Percentiles rank a stretch among this genome's conserved stretches.
Conservation (phyloP, 64 coral and sea anemone genomes). For the Dendrophyllia cribrosa region DNA sequence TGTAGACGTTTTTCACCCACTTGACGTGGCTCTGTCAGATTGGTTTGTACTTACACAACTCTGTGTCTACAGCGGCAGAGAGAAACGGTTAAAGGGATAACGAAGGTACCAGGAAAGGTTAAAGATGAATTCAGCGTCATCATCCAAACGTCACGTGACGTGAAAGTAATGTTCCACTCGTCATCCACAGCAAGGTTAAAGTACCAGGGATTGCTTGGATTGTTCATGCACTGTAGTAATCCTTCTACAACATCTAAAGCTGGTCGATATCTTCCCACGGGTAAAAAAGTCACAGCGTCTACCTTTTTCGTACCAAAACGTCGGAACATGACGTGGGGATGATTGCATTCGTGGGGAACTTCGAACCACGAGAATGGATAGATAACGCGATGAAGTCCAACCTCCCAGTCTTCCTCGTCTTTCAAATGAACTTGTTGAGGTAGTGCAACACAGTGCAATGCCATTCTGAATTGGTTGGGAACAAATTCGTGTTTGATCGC, state of each 20-base stretch:
- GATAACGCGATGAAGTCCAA: background rate
- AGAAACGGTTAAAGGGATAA: background rate
- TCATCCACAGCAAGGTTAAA: background rate
- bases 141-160: background rate
- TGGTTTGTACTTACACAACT: background rate
- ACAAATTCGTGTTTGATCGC: background rate
- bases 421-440: background rate
- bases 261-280: background rate
- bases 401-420: background rate
- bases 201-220: background rate
- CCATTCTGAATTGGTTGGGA: background rate
- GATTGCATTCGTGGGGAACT: background rate
- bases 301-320: background rate
- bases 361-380: background rate
- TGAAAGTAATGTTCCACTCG: background rate
- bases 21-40: background rate
- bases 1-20: background rate
- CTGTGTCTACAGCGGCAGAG: constrained; percentile 4
- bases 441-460: background rate
- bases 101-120: background rate
- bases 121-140: background rate
- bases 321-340: background rate
- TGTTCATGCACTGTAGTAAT: background rate
- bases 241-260: background rate
- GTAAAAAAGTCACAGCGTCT: background rate